A percentile compares a stretch with the other conserved stretches of the same genome.
Evolutionary conservation across 2,888 invertebrate species (phyloP).

Genomic region (Ctena decussata): DNA sequence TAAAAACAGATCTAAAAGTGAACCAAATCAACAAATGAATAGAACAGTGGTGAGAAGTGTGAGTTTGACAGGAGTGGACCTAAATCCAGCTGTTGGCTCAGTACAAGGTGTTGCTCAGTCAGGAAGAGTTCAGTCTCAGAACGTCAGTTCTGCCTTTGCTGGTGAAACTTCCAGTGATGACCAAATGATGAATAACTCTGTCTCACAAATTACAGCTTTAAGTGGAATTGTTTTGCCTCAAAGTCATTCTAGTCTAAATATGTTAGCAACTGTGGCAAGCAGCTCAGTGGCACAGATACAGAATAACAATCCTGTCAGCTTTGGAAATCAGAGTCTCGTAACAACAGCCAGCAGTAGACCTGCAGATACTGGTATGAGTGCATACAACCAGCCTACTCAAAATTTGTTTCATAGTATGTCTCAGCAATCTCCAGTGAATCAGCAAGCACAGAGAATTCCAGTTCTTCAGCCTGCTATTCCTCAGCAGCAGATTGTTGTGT

Average conservation of each 20-base stretch:
- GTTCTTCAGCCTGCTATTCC: background rate
- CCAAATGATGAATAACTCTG: background rate
- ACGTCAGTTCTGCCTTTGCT: background rate
- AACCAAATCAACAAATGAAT: background rate
- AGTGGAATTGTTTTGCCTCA: background rate
- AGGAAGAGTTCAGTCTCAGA: background rate
- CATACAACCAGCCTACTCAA: background rate
- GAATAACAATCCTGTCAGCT: background rate
- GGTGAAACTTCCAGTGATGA: background rate
- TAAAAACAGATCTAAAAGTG: background rate
- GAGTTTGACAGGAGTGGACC: background rate
- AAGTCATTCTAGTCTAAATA: background rate
- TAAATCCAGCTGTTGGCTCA: background rate
- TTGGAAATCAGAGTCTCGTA: background rate
- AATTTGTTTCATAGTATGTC: background rate
- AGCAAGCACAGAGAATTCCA: background rate
- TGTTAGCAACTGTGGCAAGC: background rate
- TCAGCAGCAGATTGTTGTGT: slow-evolving; percentile 15
- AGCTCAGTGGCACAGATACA: background rate
- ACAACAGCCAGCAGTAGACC: background rate
- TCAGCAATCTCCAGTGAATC: background rate
- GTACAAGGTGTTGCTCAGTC: background rate
- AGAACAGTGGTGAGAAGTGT: background rate
- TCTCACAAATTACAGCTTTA: background rate
- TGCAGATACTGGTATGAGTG: background rate